Conservation (phyloP, 2,797 vertebrate species). For the Tinamus major region DNA sequence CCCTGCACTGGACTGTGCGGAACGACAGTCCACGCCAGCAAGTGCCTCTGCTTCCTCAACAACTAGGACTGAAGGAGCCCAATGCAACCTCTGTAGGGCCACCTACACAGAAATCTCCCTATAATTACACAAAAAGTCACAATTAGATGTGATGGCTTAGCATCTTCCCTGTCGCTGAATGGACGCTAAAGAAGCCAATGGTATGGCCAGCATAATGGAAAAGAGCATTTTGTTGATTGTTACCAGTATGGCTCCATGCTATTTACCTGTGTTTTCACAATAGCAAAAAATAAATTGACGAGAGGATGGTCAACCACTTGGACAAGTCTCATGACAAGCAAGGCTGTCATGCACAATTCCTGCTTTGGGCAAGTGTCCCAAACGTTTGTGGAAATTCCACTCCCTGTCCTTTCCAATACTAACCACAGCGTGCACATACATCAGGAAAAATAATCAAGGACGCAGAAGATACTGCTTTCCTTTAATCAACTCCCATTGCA, state of each 20-base stretch:
- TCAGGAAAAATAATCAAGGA: constrained; percentile 1
- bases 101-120: background rate
- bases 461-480: background rate
- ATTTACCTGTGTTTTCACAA: background rate
- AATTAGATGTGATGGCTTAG: background rate
- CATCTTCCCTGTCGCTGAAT: background rate
- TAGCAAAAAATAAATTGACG: constrained; percentile 3
- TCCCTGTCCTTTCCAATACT: background rate
- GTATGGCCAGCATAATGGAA: background rate
- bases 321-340: background rate
- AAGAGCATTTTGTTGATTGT: background rate
- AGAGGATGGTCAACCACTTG: background rate
- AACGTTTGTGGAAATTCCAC: background rate
- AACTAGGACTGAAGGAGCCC: background rate
- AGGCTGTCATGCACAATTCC: background rate
- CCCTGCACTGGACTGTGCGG: no score
- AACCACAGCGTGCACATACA: background rate
- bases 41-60: background rate
- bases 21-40: no score
- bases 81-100: background rate
- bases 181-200: background rate
- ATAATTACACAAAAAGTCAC: background rate
- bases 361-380: background rate
- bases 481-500: background rate
- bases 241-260: background rate